Evolutionary conservation across 2,797 vertebrate species (phyloP).

Genomic region (Knipowitschia caucasica): DNA sequence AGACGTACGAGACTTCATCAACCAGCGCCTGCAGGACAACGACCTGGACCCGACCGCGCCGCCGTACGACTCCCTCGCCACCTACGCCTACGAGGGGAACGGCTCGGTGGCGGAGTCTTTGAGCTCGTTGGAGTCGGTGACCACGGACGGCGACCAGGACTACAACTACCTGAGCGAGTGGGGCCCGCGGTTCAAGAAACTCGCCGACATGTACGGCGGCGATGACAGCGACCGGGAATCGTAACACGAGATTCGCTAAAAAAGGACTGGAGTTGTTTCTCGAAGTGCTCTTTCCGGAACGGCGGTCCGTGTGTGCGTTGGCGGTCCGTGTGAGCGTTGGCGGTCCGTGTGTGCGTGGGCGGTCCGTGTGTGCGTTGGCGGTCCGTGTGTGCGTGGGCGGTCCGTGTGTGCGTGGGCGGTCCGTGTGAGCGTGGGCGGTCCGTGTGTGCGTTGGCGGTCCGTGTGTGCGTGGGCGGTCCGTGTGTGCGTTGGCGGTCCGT

Average conservation of each 20-base stretch:
- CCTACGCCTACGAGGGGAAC: slow-evolving; percentile 93
- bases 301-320: too few species aligned
- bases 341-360: too few species aligned
- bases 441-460: too few species aligned
- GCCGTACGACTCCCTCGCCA: slow-evolving; percentile 96
- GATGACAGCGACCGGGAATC: slow-evolving; percentile 90
- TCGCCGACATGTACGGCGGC: slow-evolving; percentile 91
- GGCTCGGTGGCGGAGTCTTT: slow-evolving; percentile 90
- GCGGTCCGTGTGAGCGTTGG: too few species aligned
- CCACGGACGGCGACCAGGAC: slow-evolving; percentile 89
- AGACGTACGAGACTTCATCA: slow-evolving; percentile 94
- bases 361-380: too few species aligned
- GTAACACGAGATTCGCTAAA: slow-evolving; percentile 64
- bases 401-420: too few species aligned
- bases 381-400: too few species aligned
- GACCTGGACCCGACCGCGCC: slow-evolving; percentile 88
- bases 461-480: too few species aligned
- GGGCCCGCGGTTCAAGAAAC: slow-evolving; percentile 93
- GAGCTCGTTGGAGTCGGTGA: slow-evolving; percentile 89
- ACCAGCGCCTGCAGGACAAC: slow-evolving; percentile 90
- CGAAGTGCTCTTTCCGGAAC: slow-evolving; percentile 43
- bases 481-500: too few species aligned
- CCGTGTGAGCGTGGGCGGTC: too few species aligned
- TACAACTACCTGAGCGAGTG: slow-evolving; percentile 95
- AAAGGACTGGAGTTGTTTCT: slow-evolving; percentile 4